Evolutionary conservation across 2,113 vertebrate genomes (phyloP).

Genomic region (Semnornis frantzii): DNA sequence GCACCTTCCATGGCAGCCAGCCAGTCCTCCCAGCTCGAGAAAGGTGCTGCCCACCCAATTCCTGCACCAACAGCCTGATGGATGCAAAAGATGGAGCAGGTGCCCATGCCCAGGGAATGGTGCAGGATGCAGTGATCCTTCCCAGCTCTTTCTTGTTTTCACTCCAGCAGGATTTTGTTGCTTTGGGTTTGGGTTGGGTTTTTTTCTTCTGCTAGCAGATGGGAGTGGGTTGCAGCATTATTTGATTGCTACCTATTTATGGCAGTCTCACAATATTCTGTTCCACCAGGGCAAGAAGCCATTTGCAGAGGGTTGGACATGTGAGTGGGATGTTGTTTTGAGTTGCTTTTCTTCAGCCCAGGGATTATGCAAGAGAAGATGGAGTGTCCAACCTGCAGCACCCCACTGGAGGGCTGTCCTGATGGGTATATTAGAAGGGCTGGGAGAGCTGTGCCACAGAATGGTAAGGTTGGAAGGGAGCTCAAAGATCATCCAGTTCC

Average conservation of each 20-base stretch:
- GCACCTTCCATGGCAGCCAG: background rate
- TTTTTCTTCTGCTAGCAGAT: conserved; percentile 37
- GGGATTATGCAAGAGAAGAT: conserved; percentile 27
- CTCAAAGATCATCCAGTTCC: too few species aligned
- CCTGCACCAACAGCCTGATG: accelerated
- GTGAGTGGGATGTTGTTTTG: conserved; percentile 20
- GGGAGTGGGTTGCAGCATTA: conserved; percentile 63
- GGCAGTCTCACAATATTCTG: conserved; percentile 22
- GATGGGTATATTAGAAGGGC: background rate
- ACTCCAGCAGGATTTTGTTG: background rate
- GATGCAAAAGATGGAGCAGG: accelerated
- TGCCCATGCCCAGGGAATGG: background rate
- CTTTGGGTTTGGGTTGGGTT: too few species aligned
- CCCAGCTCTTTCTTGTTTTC: background rate
- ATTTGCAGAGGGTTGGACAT: background rate
- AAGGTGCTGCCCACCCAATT: background rate
- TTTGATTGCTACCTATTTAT: conserved; percentile 51
- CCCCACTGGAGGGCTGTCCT: background rate
- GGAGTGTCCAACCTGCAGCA: background rate
- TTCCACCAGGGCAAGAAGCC: conserved; percentile 3
- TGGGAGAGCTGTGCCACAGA: background rate
- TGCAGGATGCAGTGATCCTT: background rate
- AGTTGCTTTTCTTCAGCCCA: background rate
- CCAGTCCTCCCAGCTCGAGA: background rate
- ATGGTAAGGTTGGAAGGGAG: too few species aligned